Evolutionary conservation across 2,113 vertebrate genomes (phyloP).

Genomic region (Sebastes schlegelii): DNA sequence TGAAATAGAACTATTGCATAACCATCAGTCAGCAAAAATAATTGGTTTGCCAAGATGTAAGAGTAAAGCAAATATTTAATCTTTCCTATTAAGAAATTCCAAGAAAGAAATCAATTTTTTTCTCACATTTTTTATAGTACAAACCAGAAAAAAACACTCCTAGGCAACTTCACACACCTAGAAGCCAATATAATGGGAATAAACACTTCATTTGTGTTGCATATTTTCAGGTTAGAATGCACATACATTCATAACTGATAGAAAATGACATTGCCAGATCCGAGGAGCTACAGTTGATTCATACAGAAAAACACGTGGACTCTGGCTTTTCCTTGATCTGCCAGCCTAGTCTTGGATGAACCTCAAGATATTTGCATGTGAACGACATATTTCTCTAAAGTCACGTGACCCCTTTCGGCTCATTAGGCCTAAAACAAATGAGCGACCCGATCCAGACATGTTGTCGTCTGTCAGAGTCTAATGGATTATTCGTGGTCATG

Average conservation of each 20-base stretch:
- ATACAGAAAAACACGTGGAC: not conserved
- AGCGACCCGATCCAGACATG: slow-evolving; percentile 29
- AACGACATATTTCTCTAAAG: not conserved
- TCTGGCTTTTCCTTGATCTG: not conserved
- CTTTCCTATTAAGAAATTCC: not conserved
- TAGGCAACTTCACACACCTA: not conserved
- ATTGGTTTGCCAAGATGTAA: not conserved
- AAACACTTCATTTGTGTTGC: not conserved
- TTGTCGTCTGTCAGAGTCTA: slow-evolving; percentile 32
- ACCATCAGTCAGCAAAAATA: not conserved
- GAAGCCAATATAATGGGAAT: not conserved
- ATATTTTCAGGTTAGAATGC: not conserved
- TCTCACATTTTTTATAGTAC: not conserved
- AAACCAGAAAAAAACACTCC: not conserved
- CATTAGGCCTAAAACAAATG: slow-evolving; percentile 30
- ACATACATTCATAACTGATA: not conserved
- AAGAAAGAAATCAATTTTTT: not conserved
- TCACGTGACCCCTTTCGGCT: not conserved
- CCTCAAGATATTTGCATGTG: slow-evolving; percentile 7
- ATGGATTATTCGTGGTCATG: slow-evolving; percentile 70
- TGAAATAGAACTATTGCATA: not conserved
- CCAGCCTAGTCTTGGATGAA: not conserved
- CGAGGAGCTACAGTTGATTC: not conserved
- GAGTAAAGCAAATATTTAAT: not conserved
- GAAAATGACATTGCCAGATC: not conserved